These are phyloP conservation scores for Drosophila mimica DNA, from an alignment of 2,888 invertebrate genomes.

Conservation along the genomic window DNA sequence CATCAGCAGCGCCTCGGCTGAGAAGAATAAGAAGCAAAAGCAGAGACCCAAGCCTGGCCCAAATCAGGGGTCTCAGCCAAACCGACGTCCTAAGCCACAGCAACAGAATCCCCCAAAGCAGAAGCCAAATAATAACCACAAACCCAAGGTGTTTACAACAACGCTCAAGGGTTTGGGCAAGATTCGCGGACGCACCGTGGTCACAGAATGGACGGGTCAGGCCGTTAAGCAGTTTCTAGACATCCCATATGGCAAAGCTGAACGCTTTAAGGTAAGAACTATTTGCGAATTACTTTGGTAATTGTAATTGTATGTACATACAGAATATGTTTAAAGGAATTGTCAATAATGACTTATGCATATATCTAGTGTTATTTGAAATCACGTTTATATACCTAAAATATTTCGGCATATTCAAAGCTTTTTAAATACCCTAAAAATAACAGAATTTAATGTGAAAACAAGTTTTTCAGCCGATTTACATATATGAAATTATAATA, in stretches of 20 bases:
- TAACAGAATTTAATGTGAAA: background rate
- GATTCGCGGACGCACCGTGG: conserved; percentile 73
- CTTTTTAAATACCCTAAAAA: background rate
- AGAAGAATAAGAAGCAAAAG: conserved; percentile 48
- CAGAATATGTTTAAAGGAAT: no score
- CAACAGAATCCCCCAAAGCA: conserved; percentile 37
- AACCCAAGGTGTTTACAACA: conserved; percentile 52
- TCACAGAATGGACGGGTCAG: conserved; percentile 78
- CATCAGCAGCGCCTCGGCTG: conserved; percentile 43
- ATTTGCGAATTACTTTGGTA: background rate
- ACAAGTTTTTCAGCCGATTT: background rate
- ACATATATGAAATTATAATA: background rate
- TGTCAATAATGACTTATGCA: background rate
- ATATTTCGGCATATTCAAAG: background rate
- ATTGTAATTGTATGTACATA: no score
- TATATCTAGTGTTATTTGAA: background rate
- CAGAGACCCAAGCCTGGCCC: conserved; percentile 36
- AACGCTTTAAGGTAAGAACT: conserved; percentile 76
- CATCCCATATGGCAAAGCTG: conserved; percentile 82
- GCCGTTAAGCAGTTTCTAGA: conserved; percentile 82
- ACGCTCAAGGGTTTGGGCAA: conserved; percentile 75
- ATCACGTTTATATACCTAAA: background rate
- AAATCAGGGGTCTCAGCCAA: conserved; percentile 8
- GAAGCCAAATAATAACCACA: conserved; percentile 14
- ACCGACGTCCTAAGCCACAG: conserved; percentile 45